phyloP scores from a whole-genome alignment of 2,888 invertebrate species.

The Acronicta psi region DNA sequence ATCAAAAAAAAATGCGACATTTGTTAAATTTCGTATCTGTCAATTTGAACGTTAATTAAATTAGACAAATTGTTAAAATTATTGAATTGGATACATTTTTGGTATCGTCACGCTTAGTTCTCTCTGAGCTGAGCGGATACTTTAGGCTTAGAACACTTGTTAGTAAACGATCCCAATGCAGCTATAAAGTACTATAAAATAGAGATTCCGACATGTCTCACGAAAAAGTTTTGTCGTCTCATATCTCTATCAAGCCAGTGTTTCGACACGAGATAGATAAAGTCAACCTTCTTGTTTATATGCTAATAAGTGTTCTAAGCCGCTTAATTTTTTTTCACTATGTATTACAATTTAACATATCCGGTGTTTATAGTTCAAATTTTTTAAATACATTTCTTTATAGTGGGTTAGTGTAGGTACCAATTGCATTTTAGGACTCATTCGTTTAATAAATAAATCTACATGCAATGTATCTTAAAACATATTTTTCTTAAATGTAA shows the following conservation, averaged over 20 bases:
- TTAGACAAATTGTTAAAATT: slow-evolving; percentile 54
- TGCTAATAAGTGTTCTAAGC: slow-evolving; percentile 23
- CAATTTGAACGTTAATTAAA: slow-evolving; percentile 72
- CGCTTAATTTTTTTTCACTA: slow-evolving; percentile 33
- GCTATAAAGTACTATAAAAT: too few relatives aligned
- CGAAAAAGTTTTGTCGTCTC: neutral
- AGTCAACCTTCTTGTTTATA: neutral
- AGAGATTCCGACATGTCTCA: neutral
- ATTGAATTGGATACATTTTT: slow-evolving; percentile 32
- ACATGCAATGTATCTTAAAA: slow-evolving; percentile 24
- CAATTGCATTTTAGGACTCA: slow-evolving; percentile 57
- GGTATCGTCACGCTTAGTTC: slow-evolving; percentile 24
- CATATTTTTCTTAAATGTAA: slow-evolving; percentile 6
- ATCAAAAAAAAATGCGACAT: slow-evolving; percentile 22
- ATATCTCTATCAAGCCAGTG: neutral
- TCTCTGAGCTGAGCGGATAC: slow-evolving; percentile 26
- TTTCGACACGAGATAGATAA: neutral
- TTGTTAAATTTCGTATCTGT: slow-evolving; percentile 62
- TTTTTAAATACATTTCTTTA: slow-evolving; percentile 56
- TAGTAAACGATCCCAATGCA: neutral
- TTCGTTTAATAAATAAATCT: slow-evolving; percentile 20
- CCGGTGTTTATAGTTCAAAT: slow-evolving; percentile 66
- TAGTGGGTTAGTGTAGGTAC: slow-evolving; percentile 55
- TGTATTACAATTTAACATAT: slow-evolving; percentile 53
- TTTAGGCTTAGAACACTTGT: slow-evolving; percentile 21